These are phyloP conservation scores for Tenualosa ilisha DNA, from an alignment of 2,797 vertebrate species.

Conservation along the genomic window DNA sequence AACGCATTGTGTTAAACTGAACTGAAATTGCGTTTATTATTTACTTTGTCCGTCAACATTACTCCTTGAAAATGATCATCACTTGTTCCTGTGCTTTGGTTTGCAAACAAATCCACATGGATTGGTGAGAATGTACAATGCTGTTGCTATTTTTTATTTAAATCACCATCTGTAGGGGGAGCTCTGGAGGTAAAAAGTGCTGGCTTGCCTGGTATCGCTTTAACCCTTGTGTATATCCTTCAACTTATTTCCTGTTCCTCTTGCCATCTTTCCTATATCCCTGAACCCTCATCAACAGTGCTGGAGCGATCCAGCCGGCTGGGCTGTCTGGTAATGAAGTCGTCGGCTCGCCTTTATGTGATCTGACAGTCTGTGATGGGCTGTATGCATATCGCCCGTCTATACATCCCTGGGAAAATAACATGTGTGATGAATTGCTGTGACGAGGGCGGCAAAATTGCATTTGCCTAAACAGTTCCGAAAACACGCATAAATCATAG, in stretches of 20 bases:
- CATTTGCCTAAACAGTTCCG: slow-evolving; percentile 1
- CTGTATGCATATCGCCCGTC: neutral
- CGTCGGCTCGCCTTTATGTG: neutral
- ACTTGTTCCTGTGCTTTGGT: too few species aligned
- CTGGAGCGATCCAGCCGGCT: neutral
- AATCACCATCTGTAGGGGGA: too few species aligned
- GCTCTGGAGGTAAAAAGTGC: too few species aligned
- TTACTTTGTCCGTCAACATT: too few species aligned
- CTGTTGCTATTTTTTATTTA: too few species aligned
- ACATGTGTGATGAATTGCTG: neutral
- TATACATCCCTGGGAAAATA: neutral
- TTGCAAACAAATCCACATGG: too few species aligned
- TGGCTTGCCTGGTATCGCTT: too few species aligned
- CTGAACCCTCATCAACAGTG: neutral
- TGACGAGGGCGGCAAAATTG: neutral
- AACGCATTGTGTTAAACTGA: too few species aligned
- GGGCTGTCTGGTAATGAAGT: neutral
- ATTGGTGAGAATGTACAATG: too few species aligned
- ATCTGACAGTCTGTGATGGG: neutral
- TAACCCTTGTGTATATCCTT: neutral
- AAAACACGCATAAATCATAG: neutral
- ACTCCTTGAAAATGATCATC: too few species aligned
- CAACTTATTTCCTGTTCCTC: neutral
- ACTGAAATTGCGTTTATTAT: too few species aligned
- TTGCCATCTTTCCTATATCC: neutral